These are phyloP conservation scores for Propsilocerus akamusi DNA, from an alignment of 1,140 invertebrate genomes.

Conservation along the genomic window DNA sequence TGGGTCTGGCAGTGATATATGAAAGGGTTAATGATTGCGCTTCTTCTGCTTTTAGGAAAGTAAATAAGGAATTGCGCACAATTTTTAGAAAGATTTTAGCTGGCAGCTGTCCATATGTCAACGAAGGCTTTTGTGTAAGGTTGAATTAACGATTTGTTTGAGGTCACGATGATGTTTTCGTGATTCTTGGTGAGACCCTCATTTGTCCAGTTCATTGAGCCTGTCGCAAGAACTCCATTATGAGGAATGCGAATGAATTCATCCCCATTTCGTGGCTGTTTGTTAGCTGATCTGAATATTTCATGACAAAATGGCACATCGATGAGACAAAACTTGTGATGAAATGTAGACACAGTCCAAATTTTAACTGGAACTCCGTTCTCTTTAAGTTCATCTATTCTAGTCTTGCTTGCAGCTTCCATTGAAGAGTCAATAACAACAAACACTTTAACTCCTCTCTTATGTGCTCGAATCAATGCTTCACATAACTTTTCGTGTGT, in stretches of 20 bases:
- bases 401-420: background rate
- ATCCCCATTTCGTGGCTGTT: background rate
- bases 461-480: background rate
- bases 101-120: too few species aligned
- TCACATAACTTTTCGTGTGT: background rate
- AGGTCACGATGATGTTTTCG: background rate
- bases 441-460: background rate
- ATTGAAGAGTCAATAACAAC: background rate
- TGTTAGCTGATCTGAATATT: background rate
- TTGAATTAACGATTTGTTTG: background rate
- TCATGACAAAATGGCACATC: background rate
- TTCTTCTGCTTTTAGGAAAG: too few species aligned
- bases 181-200: background rate
- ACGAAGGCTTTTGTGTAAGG: too few species aligned
- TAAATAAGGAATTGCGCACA: too few species aligned
- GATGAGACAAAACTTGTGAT: conserved; percentile 1
- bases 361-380: background rate
- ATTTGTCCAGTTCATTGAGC: background rate
- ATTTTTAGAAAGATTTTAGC: too few species aligned
- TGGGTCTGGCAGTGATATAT: too few species aligned
- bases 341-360: background rate
- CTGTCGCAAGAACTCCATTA: background rate
- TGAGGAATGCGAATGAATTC: background rate
- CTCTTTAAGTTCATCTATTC: background rate
- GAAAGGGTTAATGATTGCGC: too few species aligned